A percentile compares a stretch with the other conserved stretches of the same genome.
phyloP scores from a whole-genome alignment of 2,797 vertebrate species.

The Aldrovandia affinis region DNA sequence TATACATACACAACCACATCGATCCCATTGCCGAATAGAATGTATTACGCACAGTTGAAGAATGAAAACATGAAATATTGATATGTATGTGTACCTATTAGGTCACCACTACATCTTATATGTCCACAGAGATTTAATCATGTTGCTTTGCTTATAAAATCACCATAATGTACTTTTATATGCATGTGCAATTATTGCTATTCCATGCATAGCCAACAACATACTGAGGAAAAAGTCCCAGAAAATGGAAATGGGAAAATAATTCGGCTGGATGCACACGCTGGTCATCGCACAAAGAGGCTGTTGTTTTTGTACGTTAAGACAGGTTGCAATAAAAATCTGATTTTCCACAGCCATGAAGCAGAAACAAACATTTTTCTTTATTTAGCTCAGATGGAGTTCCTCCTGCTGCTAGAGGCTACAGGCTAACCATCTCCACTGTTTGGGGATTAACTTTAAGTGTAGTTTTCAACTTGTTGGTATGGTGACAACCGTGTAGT shows the following conservation, averaged over 20 bases:
- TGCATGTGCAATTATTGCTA: slow-evolving; percentile 53
- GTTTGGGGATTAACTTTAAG: slow-evolving; percentile 61
- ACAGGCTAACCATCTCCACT: slow-evolving; percentile 59
- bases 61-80: not conserved
- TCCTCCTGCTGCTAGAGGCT: slow-evolving; percentile 58
- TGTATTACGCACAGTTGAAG: not conserved
- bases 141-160: slow-evolving; percentile 48
- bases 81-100: slow-evolving; percentile 1
- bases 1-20: not conserved
- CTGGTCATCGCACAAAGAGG: slow-evolving; percentile 54
- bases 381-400: slow-evolving; percentile 67
- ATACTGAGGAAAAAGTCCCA: slow-evolving; percentile 61
- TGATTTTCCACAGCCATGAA: slow-evolving; percentile 66
- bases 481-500: slow-evolving; percentile 48
- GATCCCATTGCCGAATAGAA: slow-evolving; percentile 2
- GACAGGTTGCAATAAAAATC: slow-evolving; percentile 68
- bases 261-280: slow-evolving; percentile 51
- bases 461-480: slow-evolving; percentile 65
- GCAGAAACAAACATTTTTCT: slow-evolving; percentile 63
- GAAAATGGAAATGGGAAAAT: slow-evolving; percentile 62
- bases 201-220: slow-evolving; percentile 66
- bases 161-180: slow-evolving; percentile 54
- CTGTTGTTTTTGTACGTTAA: slow-evolving; percentile 55
- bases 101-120: slow-evolving; percentile 38
- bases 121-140: slow-evolving; percentile 57